Evolutionary conservation across 2,888 invertebrate genomes (phyloP).

Genomic region (Bombyx huttoni): DNA sequence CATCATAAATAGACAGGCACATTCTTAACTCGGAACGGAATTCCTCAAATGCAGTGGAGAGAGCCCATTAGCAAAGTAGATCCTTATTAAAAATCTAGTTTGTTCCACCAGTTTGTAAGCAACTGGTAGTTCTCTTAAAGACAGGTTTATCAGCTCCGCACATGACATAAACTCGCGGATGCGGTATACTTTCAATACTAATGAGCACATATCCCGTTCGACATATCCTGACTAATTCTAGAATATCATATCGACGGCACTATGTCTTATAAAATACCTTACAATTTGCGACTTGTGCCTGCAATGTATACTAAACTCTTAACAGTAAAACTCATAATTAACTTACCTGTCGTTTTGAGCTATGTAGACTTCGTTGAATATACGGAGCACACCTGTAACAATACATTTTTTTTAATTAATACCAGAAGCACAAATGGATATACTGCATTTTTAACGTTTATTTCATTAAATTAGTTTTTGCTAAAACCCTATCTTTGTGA

Average conservation of each 20-base stretch:
- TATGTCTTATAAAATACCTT: background rate
- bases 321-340: too few relatives aligned
- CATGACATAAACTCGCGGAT: constrained; percentile 57
- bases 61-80: constrained; percentile 41
- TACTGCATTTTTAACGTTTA: too few relatives aligned
- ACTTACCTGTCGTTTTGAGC: too few relatives aligned
- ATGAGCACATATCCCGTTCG: constrained; percentile 49
- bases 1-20: background rate
- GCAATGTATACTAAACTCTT: too few relatives aligned
- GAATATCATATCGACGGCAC: background rate
- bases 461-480: too few relatives aligned
- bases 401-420: too few relatives aligned
- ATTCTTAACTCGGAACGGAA: constrained; percentile 8
- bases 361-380: too few relatives aligned
- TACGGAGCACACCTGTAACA: too few relatives aligned
- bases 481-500: too few relatives aligned
- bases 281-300: too few relatives aligned
- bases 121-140: constrained; percentile 34
- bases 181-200: constrained; percentile 63
- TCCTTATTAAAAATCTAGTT: constrained; percentile 47
- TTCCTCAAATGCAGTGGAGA: constrained; percentile 25
- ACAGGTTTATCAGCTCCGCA: constrained; percentile 59
- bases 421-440: too few relatives aligned
- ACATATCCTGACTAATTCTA: constrained; percentile 5
- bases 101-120: constrained; percentile 48